Conservation (phyloP, 2,113 vertebrate species). For the Climacteris rufus region DNA sequence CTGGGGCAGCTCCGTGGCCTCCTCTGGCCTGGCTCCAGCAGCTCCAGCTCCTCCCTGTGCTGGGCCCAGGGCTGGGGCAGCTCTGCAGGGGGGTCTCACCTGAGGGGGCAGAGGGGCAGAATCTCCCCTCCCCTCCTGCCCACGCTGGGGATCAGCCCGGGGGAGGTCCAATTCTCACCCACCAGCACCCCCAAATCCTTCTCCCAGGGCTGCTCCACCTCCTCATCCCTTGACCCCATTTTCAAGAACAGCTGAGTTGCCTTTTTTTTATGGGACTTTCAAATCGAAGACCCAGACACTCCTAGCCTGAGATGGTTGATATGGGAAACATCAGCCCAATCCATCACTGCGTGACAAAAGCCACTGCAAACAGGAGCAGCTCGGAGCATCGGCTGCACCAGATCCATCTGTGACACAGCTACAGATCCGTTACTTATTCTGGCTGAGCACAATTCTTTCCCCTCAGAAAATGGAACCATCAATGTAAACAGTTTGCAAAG, state of each 20-base stretch:
- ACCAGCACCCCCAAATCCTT: not conserved
- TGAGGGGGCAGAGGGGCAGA: not conserved
- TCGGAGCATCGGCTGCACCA: not conserved
- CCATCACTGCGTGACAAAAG: not conserved
- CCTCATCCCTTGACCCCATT: not conserved
- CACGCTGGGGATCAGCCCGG: accelerated
- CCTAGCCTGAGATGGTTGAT: not conserved
- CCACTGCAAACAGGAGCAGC: not conserved
- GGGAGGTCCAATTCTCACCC: not conserved
- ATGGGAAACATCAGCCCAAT: not conserved
- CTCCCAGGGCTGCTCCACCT: not conserved
- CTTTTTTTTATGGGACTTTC: not conserved
- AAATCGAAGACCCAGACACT: not conserved
- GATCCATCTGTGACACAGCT: not conserved
- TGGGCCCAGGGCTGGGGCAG: not conserved
- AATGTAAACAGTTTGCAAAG: not conserved
- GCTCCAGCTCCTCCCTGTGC: not conserved
- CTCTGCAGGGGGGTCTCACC: not conserved
- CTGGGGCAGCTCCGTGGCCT: accelerated
- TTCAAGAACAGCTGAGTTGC: not conserved
- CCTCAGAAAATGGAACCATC: not conserved
- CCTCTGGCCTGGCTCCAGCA: not conserved
- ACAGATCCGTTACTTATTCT: not conserved
- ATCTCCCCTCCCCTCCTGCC: not conserved
- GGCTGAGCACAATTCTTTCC: not conserved